Evolutionary conservation across 2,797 vertebrate genomes (phyloP).

Genomic region (Syngnathus acus): DNA sequence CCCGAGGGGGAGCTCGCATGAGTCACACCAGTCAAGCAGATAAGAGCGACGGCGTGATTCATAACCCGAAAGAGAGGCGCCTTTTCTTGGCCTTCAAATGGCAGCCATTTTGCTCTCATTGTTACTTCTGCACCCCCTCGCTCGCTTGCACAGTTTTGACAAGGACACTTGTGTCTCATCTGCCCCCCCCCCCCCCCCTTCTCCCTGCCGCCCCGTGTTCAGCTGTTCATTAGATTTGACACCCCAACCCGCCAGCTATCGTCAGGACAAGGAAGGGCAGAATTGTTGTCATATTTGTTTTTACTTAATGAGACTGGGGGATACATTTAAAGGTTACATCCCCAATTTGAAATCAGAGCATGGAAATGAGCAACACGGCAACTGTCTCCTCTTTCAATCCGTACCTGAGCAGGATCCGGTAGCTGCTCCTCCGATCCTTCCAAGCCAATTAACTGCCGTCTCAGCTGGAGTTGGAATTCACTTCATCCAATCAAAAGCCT

Average conservation of each 20-base stretch:
- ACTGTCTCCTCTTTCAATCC: slow-evolving; percentile 15
- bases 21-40: slow-evolving; percentile 17
- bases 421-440: slow-evolving; percentile 23
- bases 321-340: neutral
- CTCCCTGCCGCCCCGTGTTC: slow-evolving; percentile 27
- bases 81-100: slow-evolving; percentile 17
- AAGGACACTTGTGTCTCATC: slow-evolving; percentile 57
- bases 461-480: slow-evolving; percentile 34
- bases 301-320: slow-evolving; percentile 24
- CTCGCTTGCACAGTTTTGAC: slow-evolving; percentile 18
- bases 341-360: neutral
- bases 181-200: neutral
- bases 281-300: slow-evolving; percentile 32
- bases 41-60: slow-evolving; percentile 16
- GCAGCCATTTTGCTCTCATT: slow-evolving; percentile 30
- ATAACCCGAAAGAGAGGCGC: slow-evolving; percentile 18
- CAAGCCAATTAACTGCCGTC: slow-evolving; percentile 35
- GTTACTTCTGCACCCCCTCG: neutral
- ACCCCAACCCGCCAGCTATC: slow-evolving; percentile 46
- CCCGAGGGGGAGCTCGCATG: slow-evolving; percentile 20
- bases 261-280: slow-evolving; percentile 47
- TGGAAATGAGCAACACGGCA: neutral
- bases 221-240: slow-evolving; percentile 60
- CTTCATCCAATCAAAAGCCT: slow-evolving; percentile 42
- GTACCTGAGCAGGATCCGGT: slow-evolving; percentile 7